Evolutionary conservation across 2,113 vertebrate species (phyloP).

Genomic region (Riparia riparia): DNA sequence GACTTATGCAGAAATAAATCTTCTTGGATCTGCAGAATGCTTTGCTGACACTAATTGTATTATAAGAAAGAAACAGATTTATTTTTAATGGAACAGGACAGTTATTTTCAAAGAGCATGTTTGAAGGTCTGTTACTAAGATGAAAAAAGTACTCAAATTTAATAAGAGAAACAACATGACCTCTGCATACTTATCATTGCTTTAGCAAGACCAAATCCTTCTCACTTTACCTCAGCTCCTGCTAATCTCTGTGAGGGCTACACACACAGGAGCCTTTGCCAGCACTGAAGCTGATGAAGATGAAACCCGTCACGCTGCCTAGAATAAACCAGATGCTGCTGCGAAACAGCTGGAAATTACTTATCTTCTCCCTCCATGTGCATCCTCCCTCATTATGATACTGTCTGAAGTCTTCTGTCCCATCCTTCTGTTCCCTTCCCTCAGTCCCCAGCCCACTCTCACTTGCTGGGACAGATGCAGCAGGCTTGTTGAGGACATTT

Average conservation of each 20-base stretch:
- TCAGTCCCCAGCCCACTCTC: neutral
- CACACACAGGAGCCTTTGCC: neutral
- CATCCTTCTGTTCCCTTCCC: neutral
- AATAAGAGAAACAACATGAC: constrained; percentile 36
- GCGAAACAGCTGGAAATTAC: neutral
- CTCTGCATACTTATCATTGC: constrained; percentile 34
- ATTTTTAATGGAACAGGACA: constrained; percentile 52
- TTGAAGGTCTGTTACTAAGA: neutral
- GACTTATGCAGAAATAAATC: constrained; percentile 60
- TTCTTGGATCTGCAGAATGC: constrained; percentile 9
- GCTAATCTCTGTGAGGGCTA: neutral
- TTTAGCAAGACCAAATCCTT: constrained; percentile 25
- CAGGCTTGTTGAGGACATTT: neutral
- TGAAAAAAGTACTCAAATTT: constrained; percentile 42
- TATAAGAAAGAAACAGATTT: constrained; percentile 46
- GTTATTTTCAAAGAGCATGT: constrained; percentile 33
- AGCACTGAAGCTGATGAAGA: neutral
- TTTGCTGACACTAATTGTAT: constrained; percentile 60
- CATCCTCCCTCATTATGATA: neutral
- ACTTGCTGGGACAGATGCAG: neutral
- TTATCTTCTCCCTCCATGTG: neutral
- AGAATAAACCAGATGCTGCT: neutral
- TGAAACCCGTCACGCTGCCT: neutral
- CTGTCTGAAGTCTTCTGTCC: neutral
- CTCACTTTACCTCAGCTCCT: constrained; percentile 23